Evolutionary conservation across 1,140 invertebrate species (phyloP).

Genomic region (Drosophila navojoa): DNA sequence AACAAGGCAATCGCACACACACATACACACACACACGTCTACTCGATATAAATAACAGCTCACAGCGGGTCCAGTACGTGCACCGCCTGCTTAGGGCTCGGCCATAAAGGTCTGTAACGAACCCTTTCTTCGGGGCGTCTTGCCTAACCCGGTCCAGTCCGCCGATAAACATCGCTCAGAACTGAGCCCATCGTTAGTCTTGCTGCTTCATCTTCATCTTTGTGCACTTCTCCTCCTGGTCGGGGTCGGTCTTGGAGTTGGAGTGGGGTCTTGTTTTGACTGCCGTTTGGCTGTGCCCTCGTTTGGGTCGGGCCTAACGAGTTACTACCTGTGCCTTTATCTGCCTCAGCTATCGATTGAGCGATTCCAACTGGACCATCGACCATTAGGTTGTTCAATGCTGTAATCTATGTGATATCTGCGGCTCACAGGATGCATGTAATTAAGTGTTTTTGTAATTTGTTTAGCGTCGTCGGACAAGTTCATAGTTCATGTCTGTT

Average conservation of each 20-base stretch:
- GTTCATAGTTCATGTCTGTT: conserved; percentile 28
- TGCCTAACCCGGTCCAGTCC: conserved; percentile 29
- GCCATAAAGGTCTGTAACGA: conserved; percentile 72
- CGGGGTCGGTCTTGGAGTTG: too few species aligned
- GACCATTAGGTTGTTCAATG: conserved; percentile 15
- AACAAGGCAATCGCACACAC: conserved; percentile 72
- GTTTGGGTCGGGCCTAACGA: conserved; percentile 55
- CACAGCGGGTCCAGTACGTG: conserved; percentile 67
- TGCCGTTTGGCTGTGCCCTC: conserved; percentile 43
- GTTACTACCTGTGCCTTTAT: conserved; percentile 50
- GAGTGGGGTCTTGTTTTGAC: conserved; percentile 52
- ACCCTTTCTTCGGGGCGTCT: conserved; percentile 67
- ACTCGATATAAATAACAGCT: conserved; percentile 73
- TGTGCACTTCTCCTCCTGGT: conserved; percentile 14
- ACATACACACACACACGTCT: conserved; percentile 36
- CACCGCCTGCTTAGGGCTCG: conserved; percentile 59
- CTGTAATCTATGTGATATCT: conserved; percentile 9
- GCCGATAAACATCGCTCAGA: conserved; percentile 66
- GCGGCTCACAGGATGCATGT: conserved; percentile 26
- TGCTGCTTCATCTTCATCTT: conserved; percentile 34
- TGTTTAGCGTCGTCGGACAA: conserved; percentile 15
- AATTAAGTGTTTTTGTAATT: conserved; percentile 48
- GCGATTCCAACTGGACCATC: conserved; percentile 52
- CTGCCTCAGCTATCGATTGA: conserved; percentile 59
- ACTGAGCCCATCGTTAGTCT: conserved; percentile 67